These are phyloP conservation scores for Neoniphon sammara DNA, from an alignment of 2,797 vertebrate genomes.

Conservation along the genomic window DNA sequence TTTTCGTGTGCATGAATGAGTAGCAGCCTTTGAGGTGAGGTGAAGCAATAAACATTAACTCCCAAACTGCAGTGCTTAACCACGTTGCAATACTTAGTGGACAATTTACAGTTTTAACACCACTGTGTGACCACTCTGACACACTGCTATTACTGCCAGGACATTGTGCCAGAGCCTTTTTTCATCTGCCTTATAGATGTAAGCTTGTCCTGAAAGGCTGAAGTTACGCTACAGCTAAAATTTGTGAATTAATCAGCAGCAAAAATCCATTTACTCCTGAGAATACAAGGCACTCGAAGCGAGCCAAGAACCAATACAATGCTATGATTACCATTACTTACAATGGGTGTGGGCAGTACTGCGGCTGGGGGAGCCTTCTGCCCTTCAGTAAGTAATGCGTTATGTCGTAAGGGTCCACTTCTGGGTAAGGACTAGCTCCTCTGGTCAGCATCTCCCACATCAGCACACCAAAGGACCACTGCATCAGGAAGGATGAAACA, in stretches of 20 bases:
- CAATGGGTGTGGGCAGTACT: slow-evolving; percentile 91
- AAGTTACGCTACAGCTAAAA: not conserved
- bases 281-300: not conserved
- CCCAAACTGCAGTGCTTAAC: slow-evolving; percentile 53
- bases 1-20: not conserved
- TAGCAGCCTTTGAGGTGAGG: not conserved
- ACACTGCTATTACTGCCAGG: slow-evolving; percentile 34
- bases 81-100: slow-evolving; percentile 44
- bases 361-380: slow-evolving; percentile 92
- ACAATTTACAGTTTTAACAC: slow-evolving; percentile 54
- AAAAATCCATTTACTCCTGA: not conserved
- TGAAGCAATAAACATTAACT: slow-evolving; percentile 70
- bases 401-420: slow-evolving; percentile 95
- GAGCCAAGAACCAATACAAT: slow-evolving; percentile 1
- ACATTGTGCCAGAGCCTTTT: slow-evolving; percentile 33
- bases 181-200: not conserved
- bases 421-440: slow-evolving; percentile 92
- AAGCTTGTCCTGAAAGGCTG: too few species aligned
- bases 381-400: slow-evolving; percentile 89
- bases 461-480: slow-evolving; percentile 98
- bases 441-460: slow-evolving; percentile 98
- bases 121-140: slow-evolving; percentile 50
- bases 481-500: slow-evolving; percentile 34
- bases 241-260: not conserved
- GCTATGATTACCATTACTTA: slow-evolving; percentile 80